These are phyloP conservation scores for Sciaenops ocellatus DNA, from an alignment of 2,797 vertebrate genomes.

Conservation along the genomic window DNA sequence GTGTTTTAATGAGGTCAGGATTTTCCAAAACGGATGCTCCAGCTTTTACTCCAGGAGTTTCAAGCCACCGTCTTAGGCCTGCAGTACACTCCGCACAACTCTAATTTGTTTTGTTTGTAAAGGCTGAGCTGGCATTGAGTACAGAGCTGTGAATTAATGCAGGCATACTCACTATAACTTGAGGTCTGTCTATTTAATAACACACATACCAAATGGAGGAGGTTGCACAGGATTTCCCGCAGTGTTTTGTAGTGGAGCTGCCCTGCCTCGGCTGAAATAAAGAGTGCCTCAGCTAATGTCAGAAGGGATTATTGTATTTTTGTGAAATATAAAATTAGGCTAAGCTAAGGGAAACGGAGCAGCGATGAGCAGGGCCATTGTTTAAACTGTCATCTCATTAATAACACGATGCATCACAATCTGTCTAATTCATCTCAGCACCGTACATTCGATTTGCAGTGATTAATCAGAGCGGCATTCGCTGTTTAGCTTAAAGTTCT, in stretches of 20 bases:
- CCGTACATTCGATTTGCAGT: conserved; percentile 5
- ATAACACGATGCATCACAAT: background rate
- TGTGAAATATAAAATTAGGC: conserved; percentile 12
- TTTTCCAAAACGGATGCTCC: conserved; percentile 70
- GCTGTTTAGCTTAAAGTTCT: conserved; percentile 24
- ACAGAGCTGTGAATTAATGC: conserved; percentile 40
- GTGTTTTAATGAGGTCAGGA: conserved; percentile 79
- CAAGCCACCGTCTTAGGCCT: conserved; percentile 48
- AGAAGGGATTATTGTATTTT: conserved; percentile 24
- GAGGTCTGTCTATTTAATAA: conserved; percentile 25
- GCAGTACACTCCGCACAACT: conserved; percentile 24
- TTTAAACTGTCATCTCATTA: conserved; percentile 19
- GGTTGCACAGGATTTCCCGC: conserved; percentile 1
- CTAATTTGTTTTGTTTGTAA: conserved; percentile 47
- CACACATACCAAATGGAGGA: conserved; percentile 14
- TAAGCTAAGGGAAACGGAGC: background rate
- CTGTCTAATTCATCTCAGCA: conserved; percentile 4
- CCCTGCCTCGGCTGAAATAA: conserved; percentile 1
- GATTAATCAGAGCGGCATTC: conserved; percentile 27
- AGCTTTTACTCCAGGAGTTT: conserved; percentile 55
- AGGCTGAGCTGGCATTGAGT: conserved; percentile 28
- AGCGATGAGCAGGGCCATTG: background rate
- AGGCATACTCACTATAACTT: conserved; percentile 19
- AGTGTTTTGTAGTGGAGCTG: conserved; percentile 10
- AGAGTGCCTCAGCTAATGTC: conserved; percentile 6